Conservation (phyloP, 2,888 invertebrate species). For the Polia nebulosa region DNA sequence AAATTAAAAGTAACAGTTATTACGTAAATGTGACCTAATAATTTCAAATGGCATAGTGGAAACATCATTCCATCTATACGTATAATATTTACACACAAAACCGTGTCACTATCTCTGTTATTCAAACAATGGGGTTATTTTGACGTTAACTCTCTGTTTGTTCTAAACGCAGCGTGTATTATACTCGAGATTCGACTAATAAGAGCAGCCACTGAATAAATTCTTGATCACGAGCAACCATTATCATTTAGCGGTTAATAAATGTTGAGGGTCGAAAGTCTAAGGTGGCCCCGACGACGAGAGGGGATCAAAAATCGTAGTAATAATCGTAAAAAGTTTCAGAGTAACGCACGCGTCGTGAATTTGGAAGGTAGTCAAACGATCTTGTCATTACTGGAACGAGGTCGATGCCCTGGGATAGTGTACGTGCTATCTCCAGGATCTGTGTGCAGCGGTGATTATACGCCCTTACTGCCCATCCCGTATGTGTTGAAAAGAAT, state of each 20-base stretch:
- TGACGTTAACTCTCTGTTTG: constrained; percentile 62
- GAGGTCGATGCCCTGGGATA: constrained; percentile 71
- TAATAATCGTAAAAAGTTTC: constrained; percentile 89
- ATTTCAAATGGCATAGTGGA: constrained; percentile 32
- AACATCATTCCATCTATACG: constrained; percentile 50
- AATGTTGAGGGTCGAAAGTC: constrained; percentile 81
- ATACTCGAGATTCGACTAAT: constrained; percentile 69
- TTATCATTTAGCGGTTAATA: constrained; percentile 88
- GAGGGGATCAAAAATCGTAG: constrained; percentile 86
- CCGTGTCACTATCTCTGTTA: constrained; percentile 56
- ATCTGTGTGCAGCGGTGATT: constrained; percentile 64
- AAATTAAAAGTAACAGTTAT: background rate
- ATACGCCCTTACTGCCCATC: constrained; percentile 56
- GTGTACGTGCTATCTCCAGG: constrained; percentile 72
- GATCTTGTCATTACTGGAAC: constrained; percentile 80
- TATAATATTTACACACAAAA: constrained; percentile 61
- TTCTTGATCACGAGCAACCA: constrained; percentile 81
- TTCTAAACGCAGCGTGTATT: constrained; percentile 58
- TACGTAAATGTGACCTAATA: constrained; percentile 6
- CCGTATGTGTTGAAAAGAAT: constrained; percentile 59
- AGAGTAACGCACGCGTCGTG: constrained; percentile 84
- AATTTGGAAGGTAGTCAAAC: constrained; percentile 83
- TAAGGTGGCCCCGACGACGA: constrained; percentile 80
- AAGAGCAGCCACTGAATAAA: constrained; percentile 76
- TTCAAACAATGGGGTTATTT: constrained; percentile 66